Percentiles rank a stretch among this genome's conserved stretches.
phyloP scores from a whole-genome alignment of 2,888 invertebrate genomes.

The Noctua pronuba region DNA sequence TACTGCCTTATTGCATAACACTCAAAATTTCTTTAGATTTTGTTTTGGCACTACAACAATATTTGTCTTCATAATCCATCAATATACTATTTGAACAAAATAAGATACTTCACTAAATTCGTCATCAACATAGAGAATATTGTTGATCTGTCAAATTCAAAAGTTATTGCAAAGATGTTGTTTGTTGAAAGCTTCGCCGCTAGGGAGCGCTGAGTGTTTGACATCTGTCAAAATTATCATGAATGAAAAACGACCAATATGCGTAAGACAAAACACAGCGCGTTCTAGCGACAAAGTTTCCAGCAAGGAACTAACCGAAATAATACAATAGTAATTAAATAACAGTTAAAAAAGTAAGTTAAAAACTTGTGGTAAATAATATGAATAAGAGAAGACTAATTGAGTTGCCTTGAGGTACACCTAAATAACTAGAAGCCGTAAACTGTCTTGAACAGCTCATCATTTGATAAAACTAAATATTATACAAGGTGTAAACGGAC shows the following conservation, averaged over 20 bases:
- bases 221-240: neutral
- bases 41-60: neutral
- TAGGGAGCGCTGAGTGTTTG: neutral
- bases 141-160: slow-evolving; percentile 17
- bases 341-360: neutral
- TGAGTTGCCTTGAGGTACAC: neutral
- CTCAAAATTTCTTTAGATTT: neutral
- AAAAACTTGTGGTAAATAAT: neutral
- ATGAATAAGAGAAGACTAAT: neutral
- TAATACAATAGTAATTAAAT: neutral
- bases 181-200: neutral
- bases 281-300: neutral
- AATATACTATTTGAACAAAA: neutral
- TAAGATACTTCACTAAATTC: neutral
- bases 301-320: neutral
- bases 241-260: neutral
- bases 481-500: too few relatives aligned
- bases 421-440: neutral
- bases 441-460: neutral
- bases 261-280: neutral
- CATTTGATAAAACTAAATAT: neutral
- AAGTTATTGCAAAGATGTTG: neutral
- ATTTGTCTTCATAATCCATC: neutral
- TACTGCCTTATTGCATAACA: neutral
- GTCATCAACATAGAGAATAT: neutral